Percentiles rank a stretch among this genome's conserved stretches.
Conservation (phyloP, 2,888 invertebrate genomes). For the Amphipyra berbera region DNA sequence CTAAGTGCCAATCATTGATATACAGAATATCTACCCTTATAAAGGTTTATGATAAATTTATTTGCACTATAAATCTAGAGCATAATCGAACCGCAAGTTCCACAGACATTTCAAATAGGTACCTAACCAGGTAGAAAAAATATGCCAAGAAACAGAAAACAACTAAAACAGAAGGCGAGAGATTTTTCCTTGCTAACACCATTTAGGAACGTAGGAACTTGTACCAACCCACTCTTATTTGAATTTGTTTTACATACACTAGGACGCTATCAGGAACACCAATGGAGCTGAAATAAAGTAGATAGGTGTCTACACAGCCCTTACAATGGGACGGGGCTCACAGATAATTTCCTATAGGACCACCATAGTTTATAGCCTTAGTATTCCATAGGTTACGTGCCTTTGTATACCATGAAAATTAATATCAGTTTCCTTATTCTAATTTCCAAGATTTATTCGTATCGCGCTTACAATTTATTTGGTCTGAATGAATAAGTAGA, state of each 20-base stretch:
- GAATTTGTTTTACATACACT: constrained; percentile 82
- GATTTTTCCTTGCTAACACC: constrained; percentile 30
- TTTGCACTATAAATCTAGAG: no score
- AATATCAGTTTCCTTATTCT: constrained; percentile 74
- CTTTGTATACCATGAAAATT: constrained; percentile 77
- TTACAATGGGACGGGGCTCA: constrained; percentile 69
- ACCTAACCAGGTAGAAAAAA: no score
- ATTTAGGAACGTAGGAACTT: constrained; percentile 43
- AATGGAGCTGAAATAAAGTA: constrained; percentile 76
- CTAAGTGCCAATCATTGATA: no score
- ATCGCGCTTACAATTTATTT: constrained; percentile 59
- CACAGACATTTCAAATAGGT: no score
- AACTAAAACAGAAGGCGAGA: constrained; percentile 26
- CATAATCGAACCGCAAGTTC: no score
- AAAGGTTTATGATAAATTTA: no score
- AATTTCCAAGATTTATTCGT: constrained; percentile 67
- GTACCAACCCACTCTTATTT: constrained; percentile 71
- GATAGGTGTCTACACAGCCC: constrained; percentile 66
- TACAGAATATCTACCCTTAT: no score
- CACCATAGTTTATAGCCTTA: constrained; percentile 72
- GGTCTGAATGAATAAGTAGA: constrained; percentile 54
- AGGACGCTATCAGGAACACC: constrained; percentile 68
- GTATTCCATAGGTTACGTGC: constrained; percentile 65
- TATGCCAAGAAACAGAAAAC: no score
- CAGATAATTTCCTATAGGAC: constrained; percentile 73